Conservation (phyloP, 2,888 invertebrate species). For the Metallyticus violacea region DNA sequence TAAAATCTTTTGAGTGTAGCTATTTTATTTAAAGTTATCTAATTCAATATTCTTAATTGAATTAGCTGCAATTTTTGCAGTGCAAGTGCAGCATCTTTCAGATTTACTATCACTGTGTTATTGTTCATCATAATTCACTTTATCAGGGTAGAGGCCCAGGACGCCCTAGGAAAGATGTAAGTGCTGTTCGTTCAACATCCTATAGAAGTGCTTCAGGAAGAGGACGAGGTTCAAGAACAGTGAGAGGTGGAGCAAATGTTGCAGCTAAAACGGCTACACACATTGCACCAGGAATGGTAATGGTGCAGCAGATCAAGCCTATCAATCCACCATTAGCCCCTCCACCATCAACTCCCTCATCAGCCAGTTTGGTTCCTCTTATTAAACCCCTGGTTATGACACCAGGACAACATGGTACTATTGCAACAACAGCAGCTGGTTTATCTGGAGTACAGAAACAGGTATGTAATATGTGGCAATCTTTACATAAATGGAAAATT, state of each 20-base stretch:
- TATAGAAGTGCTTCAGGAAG: background rate
- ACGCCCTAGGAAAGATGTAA: slow-evolving; percentile 29
- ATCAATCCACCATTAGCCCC: slow-evolving; percentile 21
- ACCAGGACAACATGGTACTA: background rate
- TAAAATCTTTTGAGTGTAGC: no score
- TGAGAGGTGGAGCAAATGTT: background rate
- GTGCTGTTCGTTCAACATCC: background rate
- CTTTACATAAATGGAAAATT: no score
- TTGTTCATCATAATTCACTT: background rate
- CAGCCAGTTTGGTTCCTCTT: slow-evolving; percentile 28
- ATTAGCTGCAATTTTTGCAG: no score
- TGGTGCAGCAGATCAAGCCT: slow-evolving; percentile 25
- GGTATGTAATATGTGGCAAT: slow-evolving; percentile 1
- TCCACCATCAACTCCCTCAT: slow-evolving; percentile 3
- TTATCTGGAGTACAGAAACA: slow-evolving; percentile 14
- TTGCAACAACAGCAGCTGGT: background rate
- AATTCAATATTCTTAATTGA: no score
- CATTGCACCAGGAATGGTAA: slow-evolving; percentile 13
- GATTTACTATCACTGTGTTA: no score
- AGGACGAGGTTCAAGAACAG: background rate
- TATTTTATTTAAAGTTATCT: no score
- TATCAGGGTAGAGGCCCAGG: slow-evolving; percentile 26
- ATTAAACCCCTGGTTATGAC: slow-evolving; percentile 27
- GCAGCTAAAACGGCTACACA: background rate
- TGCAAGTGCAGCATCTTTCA: no score